phyloP scores from a whole-genome alignment of 2,113 vertebrate genomes.

The Pollachius pollachius region DNA sequence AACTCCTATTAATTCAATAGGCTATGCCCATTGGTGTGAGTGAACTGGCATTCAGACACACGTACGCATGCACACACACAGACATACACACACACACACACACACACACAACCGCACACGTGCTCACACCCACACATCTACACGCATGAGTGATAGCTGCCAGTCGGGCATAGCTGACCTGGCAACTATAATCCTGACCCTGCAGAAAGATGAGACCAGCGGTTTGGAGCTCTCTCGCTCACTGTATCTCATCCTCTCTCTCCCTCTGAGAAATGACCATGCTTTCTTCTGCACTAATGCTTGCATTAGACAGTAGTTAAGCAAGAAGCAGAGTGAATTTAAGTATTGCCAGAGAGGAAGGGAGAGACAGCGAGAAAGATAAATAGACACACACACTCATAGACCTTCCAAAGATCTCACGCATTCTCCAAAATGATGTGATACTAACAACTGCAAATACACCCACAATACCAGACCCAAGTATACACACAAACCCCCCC shows the following conservation, averaged over 20 bases:
- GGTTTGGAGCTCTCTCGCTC: constrained; percentile 34
- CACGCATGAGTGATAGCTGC: constrained; percentile 80
- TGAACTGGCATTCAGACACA: background rate
- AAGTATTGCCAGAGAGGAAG: background rate
- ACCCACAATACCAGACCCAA: background rate
- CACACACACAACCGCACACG: constrained; percentile 15
- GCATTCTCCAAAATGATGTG: background rate
- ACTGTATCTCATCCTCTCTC: constrained; percentile 8
- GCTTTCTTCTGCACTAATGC: constrained; percentile 14
- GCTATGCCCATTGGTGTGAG: too few relatives aligned
- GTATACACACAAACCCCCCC: background rate
- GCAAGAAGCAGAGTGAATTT: background rate
- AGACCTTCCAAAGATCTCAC: background rate
- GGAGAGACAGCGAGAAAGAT: background rate
- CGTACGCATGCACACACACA: constrained; percentile 12
- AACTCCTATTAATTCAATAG: too few relatives aligned
- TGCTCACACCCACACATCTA: constrained; percentile 14
- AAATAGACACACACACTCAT: background rate
- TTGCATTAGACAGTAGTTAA: constrained; percentile 2
- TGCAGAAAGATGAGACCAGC: constrained; percentile 63
- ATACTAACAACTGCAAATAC: background rate
- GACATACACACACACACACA: constrained; percentile 24
- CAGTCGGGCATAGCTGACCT: constrained; percentile 59
- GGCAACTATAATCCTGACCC: constrained; percentile 56
- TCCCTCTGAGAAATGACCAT: constrained; percentile 61